Evolutionary conservation across 2,797 vertebrate species (phyloP), one percentile per base, ranked within the genome.

Genomic region (Takifugu rubripes): DNA sequence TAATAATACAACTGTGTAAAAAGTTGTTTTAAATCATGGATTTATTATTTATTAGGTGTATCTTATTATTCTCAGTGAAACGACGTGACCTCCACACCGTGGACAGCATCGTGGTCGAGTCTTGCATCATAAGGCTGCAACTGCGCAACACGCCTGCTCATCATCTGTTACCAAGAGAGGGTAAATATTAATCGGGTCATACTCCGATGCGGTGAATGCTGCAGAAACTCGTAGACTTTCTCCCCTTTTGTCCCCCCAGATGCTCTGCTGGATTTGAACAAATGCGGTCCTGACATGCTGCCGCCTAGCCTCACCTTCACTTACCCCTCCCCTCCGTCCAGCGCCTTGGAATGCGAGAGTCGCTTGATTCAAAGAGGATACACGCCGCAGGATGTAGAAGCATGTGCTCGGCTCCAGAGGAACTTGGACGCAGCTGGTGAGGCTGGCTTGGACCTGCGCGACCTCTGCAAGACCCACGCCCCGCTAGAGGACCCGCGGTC

Each of bases 21-120:
- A 12, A 4, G 1, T 40, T 17, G 17, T 3, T 40, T 40, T 40
- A 14, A 33, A 14, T 40, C 36, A 1, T 10, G 1, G 10, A 14
- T 40, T 14, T 40, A 9, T 17, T 10, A 17, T 25, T 47, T 47
- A 8, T 6, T 24, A 24, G 3, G 3, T 47, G 2, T 47, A 21
- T 47, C 5, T 11, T 46, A 17, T 24, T 25, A 4, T 47, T 47
- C 2, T 24, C 14, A 88, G 85, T 85, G 3, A 80, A 91, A 79
- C 0, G 82, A 0, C 92, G 95, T 15, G 95, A 94, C 75, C 90
- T 96, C 52, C 95, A 89, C 74, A 92, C 91, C 83, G 93, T 75
- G 0, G 96, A 99, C 67, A 96, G 87, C 81, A 93, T 99, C 0
- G 95, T 98, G 76, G 92, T 99, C 77, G 96, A 97, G 70, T 92